Percentiles rank a stretch among this genome's conserved stretches.
phyloP scores from a whole-genome alignment of 2,797 vertebrate species.

The Dromococcyx pavoninus region DNA sequence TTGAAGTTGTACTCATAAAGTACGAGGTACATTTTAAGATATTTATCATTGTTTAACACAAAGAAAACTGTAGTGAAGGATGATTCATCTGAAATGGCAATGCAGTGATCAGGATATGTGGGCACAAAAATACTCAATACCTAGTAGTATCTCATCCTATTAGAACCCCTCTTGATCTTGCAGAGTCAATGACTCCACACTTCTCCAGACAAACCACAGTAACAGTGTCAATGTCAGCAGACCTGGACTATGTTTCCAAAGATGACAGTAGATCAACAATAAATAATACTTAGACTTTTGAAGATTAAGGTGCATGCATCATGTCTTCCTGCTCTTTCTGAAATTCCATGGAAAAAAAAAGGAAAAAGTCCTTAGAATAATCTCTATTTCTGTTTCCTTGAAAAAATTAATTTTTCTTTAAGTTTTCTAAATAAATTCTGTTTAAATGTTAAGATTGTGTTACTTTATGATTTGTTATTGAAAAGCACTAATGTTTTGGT shows the following conservation, averaged over 20 bases:
- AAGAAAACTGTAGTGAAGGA: not conserved
- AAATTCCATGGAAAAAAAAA: not conserved
- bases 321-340: not conserved
- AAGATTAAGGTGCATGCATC: not conserved
- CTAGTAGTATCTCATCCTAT: not conserved
- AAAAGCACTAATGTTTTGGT: not conserved
- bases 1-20: not conserved
- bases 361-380: not conserved
- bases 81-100: not conserved
- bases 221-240: not conserved
- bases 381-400: not conserved
- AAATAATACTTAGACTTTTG: not conserved
- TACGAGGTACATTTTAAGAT: not conserved
- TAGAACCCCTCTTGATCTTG: not conserved
- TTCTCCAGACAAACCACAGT: not conserved
- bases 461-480: not conserved
- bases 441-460: not conserved
- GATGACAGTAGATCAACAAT: not conserved
- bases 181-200: not conserved
- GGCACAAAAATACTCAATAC: not conserved
- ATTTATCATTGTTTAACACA: not conserved
- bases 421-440: not conserved
- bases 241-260: not conserved
- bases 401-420: not conserved
- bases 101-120: not conserved